Evolutionary conservation across 2,888 invertebrate species (phyloP).

Genomic region (Ceriagrion tenellum): DNA sequence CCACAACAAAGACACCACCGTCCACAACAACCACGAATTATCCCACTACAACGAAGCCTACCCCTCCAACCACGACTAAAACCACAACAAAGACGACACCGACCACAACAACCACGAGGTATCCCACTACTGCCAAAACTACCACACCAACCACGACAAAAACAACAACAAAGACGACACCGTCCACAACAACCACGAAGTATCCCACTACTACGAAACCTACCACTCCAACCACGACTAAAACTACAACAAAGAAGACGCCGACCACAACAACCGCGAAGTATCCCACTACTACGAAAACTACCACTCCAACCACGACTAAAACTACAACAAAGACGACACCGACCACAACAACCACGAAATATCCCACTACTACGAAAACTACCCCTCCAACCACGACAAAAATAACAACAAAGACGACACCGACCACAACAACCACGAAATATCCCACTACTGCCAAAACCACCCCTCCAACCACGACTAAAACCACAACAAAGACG

Average conservation of each 20-base stretch:
- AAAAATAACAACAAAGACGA: too few relatives aligned
- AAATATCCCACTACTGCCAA: too few relatives aligned
- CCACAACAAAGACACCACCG: constrained; percentile 73
- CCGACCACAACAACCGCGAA: too few relatives aligned
- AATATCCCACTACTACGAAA: background rate
- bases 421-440: too few relatives aligned
- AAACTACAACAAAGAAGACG: too few relatives aligned
- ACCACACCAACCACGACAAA: background rate
- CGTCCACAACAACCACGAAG: constrained; percentile 44
- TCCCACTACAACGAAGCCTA: background rate
- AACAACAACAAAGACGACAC: constrained; percentile 74
- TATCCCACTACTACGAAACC: constrained; percentile 35
- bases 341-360: constrained; percentile 35
- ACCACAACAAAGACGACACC: too few relatives aligned
- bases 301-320: too few relatives aligned
- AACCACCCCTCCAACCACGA: too few relatives aligned
- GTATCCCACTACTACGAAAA: too few relatives aligned
- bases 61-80: too few relatives aligned
- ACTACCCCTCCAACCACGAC: too few relatives aligned
- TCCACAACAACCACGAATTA: constrained; percentile 45
- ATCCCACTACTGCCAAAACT: constrained; percentile 71
- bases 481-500: background rate
- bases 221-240: too few relatives aligned
- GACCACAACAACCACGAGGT: constrained; percentile 52
- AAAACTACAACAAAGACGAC: constrained; percentile 74